These are phyloP conservation scores for Liparis tanakae DNA, from an alignment of 2,797 vertebrate species.

Conservation along the genomic window DNA sequence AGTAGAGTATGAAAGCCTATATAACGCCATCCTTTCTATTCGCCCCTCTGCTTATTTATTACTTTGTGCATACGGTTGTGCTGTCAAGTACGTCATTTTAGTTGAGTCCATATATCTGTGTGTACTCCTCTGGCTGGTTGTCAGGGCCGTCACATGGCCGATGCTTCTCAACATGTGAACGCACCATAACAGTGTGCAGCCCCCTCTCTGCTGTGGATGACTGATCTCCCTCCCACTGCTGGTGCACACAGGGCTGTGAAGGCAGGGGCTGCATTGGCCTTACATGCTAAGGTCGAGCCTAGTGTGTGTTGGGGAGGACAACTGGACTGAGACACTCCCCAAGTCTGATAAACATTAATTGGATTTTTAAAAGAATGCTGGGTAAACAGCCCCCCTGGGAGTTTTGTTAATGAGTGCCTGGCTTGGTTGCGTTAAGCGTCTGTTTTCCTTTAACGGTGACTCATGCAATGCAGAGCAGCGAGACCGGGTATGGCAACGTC, in stretches of 20 bases:
- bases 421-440: constrained; percentile 56
- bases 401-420: constrained; percentile 77
- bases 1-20: background rate
- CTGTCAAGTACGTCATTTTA: background rate
- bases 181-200: constrained; percentile 31
- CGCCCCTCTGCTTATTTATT: background rate
- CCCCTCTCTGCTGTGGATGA: constrained; percentile 27
- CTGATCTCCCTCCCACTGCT: constrained; percentile 51
- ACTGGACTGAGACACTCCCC: constrained; percentile 50
- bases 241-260: constrained; percentile 29
- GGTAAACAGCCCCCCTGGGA: constrained; percentile 72
- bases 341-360: constrained; percentile 72
- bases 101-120: constrained; percentile 10
- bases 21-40: background rate
- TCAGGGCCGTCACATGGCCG: constrained; percentile 49
- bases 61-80: constrained; percentile 1
- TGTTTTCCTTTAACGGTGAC: constrained; percentile 70
- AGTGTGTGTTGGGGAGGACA: constrained; percentile 22
- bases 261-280: background rate
- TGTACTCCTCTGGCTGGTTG: constrained; percentile 26
- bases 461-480: constrained; percentile 58
- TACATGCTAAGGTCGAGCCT: background rate
- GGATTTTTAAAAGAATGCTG: constrained; percentile 68
- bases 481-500: constrained; percentile 58
- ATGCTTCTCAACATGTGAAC: constrained; percentile 49